A percentile compares a stretch with the other conserved stretches of the same genome.
Conservation (phyloP, 2,113 vertebrate genomes). For the Eleginops maclovinus region DNA sequence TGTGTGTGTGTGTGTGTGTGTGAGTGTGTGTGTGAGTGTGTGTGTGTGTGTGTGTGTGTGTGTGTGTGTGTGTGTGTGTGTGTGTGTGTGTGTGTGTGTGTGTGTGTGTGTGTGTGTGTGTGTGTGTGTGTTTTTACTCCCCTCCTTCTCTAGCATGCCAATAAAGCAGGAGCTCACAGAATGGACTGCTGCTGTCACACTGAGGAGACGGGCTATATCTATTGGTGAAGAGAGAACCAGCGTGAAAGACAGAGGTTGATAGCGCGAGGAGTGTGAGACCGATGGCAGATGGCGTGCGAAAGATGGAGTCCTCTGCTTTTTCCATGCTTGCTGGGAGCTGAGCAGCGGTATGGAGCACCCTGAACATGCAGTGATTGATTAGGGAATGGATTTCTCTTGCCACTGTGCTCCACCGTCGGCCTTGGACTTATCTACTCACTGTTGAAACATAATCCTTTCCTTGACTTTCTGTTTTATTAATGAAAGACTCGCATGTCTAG, state of each 20-base stretch:
- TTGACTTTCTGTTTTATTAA: conserved; percentile 13
- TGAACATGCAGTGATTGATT: conserved; percentile 38
- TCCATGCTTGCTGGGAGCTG: conserved; percentile 4
- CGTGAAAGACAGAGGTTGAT: conserved; percentile 46
- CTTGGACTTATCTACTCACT: background rate
- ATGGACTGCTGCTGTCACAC: conserved; percentile 59
- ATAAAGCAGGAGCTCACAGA: conserved; percentile 33
- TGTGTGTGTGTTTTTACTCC: background rate
- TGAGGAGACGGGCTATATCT: conserved; percentile 40
- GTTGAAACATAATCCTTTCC: conserved; percentile 19
- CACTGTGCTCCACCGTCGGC: background rate
- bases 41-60: background rate
- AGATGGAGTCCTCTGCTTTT: conserved; percentile 37
- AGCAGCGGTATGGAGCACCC: conserved; percentile 9
- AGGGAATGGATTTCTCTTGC: conserved; percentile 23
- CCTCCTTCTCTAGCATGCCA: conserved; percentile 16
- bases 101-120: background rate
- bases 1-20: conserved; percentile 1
- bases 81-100: background rate
- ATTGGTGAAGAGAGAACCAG: conserved; percentile 28
- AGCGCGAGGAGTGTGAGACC: conserved; percentile 40
- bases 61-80: background rate
- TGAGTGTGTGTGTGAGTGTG: background rate
- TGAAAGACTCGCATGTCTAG: background rate
- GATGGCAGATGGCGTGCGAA: conserved; percentile 39